These are phyloP conservation scores for Holothuria glaberrima DNA, from an alignment of 35 echinoderm and acorn worm species.

Conservation along the genomic window DNA sequence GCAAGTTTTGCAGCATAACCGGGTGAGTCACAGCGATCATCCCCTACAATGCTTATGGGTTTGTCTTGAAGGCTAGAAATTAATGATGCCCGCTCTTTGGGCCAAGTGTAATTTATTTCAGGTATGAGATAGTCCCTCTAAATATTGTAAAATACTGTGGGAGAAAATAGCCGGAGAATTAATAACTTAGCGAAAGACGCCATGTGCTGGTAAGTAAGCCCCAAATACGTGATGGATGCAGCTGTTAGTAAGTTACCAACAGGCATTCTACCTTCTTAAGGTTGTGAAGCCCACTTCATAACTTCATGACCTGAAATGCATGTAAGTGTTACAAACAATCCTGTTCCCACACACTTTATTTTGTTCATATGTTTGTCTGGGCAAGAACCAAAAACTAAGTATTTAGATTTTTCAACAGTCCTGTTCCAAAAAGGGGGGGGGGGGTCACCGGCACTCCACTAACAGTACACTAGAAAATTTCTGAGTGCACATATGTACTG, in stretches of 20 bases:
- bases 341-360: neutral
- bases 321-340: neutral
- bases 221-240: slow-evolving; percentile 51
- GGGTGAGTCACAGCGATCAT: slow-evolving; percentile 48
- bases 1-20: slow-evolving; percentile 51
- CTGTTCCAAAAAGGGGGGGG: neutral
- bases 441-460: no score
- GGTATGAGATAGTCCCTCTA: slow-evolving; percentile 34
- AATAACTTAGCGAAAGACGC: slow-evolving; percentile 23
- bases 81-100: neutral
- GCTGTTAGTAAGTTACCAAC: slow-evolving; percentile 59
- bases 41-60: slow-evolving; percentile 8
- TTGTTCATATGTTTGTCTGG: neutral
- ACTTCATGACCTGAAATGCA: neutral
- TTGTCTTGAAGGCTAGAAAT: neutral
- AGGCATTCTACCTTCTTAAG: slow-evolving; percentile 15
- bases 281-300: slow-evolving; percentile 28
- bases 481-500: no score
- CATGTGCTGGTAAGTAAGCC: slow-evolving; percentile 21
- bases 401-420: neutral
- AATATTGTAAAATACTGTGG: slow-evolving; percentile 32
- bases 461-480: no score
- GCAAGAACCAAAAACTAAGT: neutral
- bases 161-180: slow-evolving; percentile 31
- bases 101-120: slow-evolving; percentile 32